phyloP scores from a whole-genome alignment of 1,140 invertebrate genomes.

The Heliothis virescens region DNA sequence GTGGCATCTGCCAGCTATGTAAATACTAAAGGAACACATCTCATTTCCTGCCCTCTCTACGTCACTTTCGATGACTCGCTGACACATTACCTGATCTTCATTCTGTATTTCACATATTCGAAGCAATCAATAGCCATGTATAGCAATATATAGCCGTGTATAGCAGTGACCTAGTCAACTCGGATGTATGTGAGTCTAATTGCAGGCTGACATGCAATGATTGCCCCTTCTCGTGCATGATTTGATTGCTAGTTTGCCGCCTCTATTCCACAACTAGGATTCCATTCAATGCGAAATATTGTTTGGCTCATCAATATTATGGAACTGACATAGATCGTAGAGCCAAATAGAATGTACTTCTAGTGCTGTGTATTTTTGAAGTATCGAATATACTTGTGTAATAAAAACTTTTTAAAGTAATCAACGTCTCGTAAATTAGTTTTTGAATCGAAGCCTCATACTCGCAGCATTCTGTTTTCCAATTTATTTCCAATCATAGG shows the following conservation, averaged over 20 bases:
- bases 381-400: no score
- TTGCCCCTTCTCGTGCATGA: slow-evolving; percentile 60
- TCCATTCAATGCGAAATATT: slow-evolving; percentile 1
- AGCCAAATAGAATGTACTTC: neutral
- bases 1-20: neutral
- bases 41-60: neutral
- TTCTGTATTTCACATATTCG: slow-evolving; percentile 9
- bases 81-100: neutral
- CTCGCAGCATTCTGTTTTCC: neutral
- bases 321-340: neutral
- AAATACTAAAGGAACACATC: neutral
- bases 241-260: slow-evolving; percentile 54
- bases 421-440: neutral
- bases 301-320: neutral
- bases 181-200: slow-evolving; percentile 53
- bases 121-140: slow-evolving; percentile 43
- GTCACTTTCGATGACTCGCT: neutral
- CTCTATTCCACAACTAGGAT: slow-evolving; percentile 28
- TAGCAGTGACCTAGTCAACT: slow-evolving; percentile 37
- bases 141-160: neutral
- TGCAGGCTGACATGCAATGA: slow-evolving; percentile 58
- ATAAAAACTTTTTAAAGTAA: no score
- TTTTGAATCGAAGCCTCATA: neutral
- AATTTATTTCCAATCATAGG: neutral
- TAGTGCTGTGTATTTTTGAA: no score